Percentiles rank a stretch among this genome's conserved stretches.
Conservation (phyloP, 2,113 vertebrate species). For the Leptobrachium ailaonicum region DNA sequence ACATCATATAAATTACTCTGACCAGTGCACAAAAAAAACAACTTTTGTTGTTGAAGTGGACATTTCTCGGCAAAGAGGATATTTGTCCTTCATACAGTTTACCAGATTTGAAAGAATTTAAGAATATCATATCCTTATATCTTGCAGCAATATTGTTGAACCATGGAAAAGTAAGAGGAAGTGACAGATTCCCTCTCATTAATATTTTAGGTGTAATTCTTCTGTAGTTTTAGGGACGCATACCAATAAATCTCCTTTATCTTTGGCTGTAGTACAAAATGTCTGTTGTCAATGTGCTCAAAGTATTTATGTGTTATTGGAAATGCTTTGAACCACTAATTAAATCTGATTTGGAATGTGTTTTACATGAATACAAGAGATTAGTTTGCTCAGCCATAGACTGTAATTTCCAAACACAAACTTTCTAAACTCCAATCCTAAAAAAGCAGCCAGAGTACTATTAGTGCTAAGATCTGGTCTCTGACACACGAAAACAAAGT, state of each 20-base stretch:
- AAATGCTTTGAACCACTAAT: conserved; percentile 47
- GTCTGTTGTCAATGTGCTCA: conserved; percentile 19
- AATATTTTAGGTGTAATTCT: conserved; percentile 12
- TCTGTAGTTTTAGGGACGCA: conserved; percentile 1
- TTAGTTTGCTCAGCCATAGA: conserved; percentile 21
- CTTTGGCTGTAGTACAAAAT: conserved; percentile 12
- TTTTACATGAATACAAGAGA: conserved; percentile 43
- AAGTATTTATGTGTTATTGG: conserved; percentile 31
- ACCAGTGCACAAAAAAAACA: not conserved
- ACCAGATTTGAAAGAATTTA: not conserved
- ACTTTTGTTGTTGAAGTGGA: not conserved
- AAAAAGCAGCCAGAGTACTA: not conserved
- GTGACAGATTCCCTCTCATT: conserved; percentile 2
- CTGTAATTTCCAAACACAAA: conserved; percentile 15
- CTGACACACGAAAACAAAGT: not conserved
- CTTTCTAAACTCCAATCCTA: conserved; percentile 9
- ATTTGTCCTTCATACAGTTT: not conserved
- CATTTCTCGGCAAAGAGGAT: not conserved
- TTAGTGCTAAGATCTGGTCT: not conserved
- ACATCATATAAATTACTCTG: not conserved
- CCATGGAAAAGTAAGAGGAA: not conserved
- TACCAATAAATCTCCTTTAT: conserved; percentile 4
- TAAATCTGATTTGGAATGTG: conserved; percentile 48
- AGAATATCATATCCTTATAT: not conserved
- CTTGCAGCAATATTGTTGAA: not conserved